These are phyloP conservation scores for Leptoclinus maculatus DNA, from an alignment of 2,797 vertebrate genomes.

Conservation along the genomic window DNA sequence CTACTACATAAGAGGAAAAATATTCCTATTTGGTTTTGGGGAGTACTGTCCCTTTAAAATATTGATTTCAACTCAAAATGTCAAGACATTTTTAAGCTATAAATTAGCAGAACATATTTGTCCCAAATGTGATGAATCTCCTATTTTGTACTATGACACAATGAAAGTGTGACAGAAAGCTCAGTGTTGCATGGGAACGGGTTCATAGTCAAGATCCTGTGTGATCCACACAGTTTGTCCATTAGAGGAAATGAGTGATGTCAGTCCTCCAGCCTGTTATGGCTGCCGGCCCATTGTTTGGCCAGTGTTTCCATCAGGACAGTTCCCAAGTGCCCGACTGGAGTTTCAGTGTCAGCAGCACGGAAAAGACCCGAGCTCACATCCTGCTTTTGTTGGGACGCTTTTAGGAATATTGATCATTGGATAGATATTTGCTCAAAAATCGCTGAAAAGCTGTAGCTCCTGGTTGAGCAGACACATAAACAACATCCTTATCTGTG, in stretches of 20 bases:
- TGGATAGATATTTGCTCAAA: constrained; percentile 77
- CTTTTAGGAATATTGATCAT: constrained; percentile 74
- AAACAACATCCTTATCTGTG: neutral
- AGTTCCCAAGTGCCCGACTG: constrained; percentile 41
- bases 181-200: neutral
- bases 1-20: too few relatives aligned
- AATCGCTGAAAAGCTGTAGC: constrained; percentile 54
- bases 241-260: constrained; percentile 74
- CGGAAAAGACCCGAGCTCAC: constrained; percentile 74
- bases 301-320: constrained; percentile 61
- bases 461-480: constrained; percentile 4
- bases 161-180: neutral
- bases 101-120: neutral
- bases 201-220: constrained; percentile 37
- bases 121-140: neutral
- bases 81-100: neutral
- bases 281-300: constrained; percentile 71
- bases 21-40: neutral
- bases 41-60: neutral
- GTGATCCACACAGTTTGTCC: constrained; percentile 44
- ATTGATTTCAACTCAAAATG: neutral
- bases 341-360: constrained; percentile 44
- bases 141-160: neutral
- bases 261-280: constrained; percentile 55
- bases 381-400: constrained; percentile 84